Percentiles rank a stretch among this genome's conserved stretches.
These are phyloP conservation scores for Nudaria mundana DNA, from an alignment of 2,888 invertebrate species.

Conservation along the genomic window DNA sequence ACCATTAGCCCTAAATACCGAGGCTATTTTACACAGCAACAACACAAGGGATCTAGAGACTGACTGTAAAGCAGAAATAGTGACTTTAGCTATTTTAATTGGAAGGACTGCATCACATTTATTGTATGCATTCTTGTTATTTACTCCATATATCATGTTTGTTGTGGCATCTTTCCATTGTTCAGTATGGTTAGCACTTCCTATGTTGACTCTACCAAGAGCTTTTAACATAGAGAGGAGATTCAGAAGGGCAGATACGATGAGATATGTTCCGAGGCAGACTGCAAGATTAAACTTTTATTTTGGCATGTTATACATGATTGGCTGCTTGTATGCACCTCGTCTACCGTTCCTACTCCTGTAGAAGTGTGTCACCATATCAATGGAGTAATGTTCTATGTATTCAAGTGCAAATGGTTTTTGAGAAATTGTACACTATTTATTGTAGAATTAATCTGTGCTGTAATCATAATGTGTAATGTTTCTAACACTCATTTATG, in stretches of 20 bases:
- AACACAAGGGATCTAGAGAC: slow-evolving; percentile 95
- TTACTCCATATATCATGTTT: slow-evolving; percentile 94
- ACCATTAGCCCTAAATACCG: slow-evolving; percentile 95
- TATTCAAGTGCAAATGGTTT: background rate
- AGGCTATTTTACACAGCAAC: slow-evolving; percentile 97
- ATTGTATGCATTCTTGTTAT: slow-evolving; percentile 93
- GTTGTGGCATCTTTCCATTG: slow-evolving; percentile 92
- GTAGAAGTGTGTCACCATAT: background rate
- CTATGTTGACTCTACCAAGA: slow-evolving; percentile 91
- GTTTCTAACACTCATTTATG: background rate
- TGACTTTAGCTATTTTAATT: slow-evolving; percentile 96
- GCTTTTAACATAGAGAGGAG: slow-evolving; percentile 95
- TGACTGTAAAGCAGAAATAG: slow-evolving; percentile 94
- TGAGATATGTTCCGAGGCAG: slow-evolving; percentile 91
- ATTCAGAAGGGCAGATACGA: slow-evolving; percentile 89
- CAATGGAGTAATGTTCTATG: too few relatives aligned
- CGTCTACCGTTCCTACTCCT: slow-evolving; percentile 81
- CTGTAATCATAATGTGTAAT: background rate
- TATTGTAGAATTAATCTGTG: background rate
- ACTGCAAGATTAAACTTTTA: slow-evolving; percentile 95
- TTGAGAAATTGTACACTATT: background rate
- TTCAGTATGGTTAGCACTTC: slow-evolving; percentile 93
- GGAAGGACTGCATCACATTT: slow-evolving; percentile 95
- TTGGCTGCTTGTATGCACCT: slow-evolving; percentile 88
- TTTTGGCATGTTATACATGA: slow-evolving; percentile 94